Evolutionary conservation across 92 coral and sea anemone genomes (phyloP), one percentile per base, ranked within the genome.

Genomic region (Heliopora coerulea): DNA sequence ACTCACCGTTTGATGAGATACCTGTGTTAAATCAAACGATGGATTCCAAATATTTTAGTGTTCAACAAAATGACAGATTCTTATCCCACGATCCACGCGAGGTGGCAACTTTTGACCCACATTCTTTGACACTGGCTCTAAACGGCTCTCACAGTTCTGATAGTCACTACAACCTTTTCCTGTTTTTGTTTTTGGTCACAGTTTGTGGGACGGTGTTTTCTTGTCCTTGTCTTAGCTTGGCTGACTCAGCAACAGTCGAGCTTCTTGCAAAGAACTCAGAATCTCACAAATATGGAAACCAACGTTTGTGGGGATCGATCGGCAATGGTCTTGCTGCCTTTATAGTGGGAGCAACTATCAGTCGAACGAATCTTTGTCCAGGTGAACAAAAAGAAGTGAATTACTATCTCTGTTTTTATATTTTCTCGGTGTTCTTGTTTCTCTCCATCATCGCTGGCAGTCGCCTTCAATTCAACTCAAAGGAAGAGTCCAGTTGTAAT

Each of bases 291-390:
- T 93, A 93, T 39, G 98, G 98, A 32, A 62, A 80, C 50, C 88
- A 90, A 34, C 83, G 98, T 7, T 84, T 93, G 59, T 93, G 96
- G 96, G 98, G 98, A 17, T 93, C 98, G 19, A 80, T 90, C 26
- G 98, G 98, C 18, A 90, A 96, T 89, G 98, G 98, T 0, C 76
- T 93, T 35, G 98, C 96, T 14, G 96, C 96, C 14, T 93, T 93
- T 67, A 84, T 88, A 8, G 95, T 93, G 19, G 98, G 98, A 2
- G 88, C 96, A 33, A 90, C 96, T 0, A 87, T 90, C 32, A 93
- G 96, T 76, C 60, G 39, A 69, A 75, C 91, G 18, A 90, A 84
- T 70, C 54, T 84, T n/a, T 81, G 88, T 46, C 85, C 84, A 44
- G 98, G 96, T 2, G 89, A 84, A 34, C 79, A 65, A 34, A 79